A percentile compares a stretch with the other conserved stretches of the same genome.
phyloP scores from a whole-genome alignment of 64 coral and sea anemone genomes.

The Exaiptasia diaphana region DNA sequence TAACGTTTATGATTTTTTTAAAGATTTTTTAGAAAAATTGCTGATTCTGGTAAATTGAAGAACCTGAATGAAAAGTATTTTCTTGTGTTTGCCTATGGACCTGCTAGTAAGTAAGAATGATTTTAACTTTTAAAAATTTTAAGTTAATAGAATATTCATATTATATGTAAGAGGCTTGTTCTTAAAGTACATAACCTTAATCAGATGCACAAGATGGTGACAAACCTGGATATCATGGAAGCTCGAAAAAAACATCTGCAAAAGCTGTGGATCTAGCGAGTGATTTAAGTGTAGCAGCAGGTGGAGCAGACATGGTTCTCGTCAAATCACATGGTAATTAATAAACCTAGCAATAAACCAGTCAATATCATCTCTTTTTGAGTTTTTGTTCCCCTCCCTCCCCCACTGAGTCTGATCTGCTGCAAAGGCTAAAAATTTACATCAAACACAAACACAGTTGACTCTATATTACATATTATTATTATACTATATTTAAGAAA shows the following conservation, averaged over 20 bases:
- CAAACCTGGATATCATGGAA: background rate
- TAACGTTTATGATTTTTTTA: background rate
- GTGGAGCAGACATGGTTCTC: background rate
- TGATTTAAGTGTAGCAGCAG: background rate
- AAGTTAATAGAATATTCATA: background rate
- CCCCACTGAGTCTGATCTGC: no score
- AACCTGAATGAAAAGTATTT: background rate
- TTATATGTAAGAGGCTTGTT: background rate
- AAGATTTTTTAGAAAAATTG: conserved; percentile 2
- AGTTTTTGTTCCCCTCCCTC: no score
- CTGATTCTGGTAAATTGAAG: background rate
- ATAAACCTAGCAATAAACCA: no score
- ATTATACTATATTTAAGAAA: no score
- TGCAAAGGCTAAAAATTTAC: no score
- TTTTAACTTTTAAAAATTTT: background rate
- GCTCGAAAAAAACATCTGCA: background rate
- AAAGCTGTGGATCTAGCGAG: background rate
- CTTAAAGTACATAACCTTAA: background rate
- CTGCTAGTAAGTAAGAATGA: background rate
- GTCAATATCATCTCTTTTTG: no score
- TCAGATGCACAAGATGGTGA: background rate
- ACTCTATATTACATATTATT: no score
- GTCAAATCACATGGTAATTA: conserved; percentile 1
- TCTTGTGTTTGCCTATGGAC: conserved; percentile 6
- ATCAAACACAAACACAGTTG: no score